These are phyloP conservation scores for Neodon shergylaensis DNA, from an alignment of 2,113 vertebrate genomes.

Conservation along the genomic window DNA sequence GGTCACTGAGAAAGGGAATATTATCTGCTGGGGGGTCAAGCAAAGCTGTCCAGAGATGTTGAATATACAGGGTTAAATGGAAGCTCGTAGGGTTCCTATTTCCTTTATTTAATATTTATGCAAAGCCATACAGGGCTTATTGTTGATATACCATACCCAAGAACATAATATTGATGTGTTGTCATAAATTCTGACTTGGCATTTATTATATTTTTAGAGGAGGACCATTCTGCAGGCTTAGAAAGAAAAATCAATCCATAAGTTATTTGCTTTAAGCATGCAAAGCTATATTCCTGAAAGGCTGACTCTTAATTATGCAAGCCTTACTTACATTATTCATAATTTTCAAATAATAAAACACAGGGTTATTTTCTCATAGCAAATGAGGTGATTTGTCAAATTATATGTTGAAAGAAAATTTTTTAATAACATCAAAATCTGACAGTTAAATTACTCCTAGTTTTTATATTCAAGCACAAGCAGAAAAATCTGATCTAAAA, in stretches of 20 bases:
- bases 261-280: constrained; percentile 61
- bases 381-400: constrained; percentile 69
- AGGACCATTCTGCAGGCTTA: constrained; percentile 54
- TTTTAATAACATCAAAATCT: constrained; percentile 64
- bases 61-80: neutral
- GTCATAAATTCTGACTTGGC: constrained; percentile 58
- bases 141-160: neutral
- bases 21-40: neutral
- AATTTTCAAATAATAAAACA: constrained; percentile 70
- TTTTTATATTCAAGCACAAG: constrained; percentile 61
- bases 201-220: constrained; percentile 63
- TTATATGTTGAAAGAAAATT: constrained; percentile 38
- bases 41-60: neutral
- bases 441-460: constrained; percentile 63
- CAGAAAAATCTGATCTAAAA: constrained; percentile 59
- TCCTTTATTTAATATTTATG: constrained; percentile 20
- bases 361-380: neutral
- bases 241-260: constrained; percentile 66
- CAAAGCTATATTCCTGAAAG: constrained; percentile 42
- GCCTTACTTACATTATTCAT: constrained; percentile 69
- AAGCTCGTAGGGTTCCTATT: neutral
- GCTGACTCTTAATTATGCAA: constrained; percentile 61
- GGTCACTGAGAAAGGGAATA: neutral
- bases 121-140: constrained; percentile 34
- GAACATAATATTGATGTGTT: constrained; percentile 39